Evolutionary conservation across 23 tunicate genomes (phyloP), one percentile per base, ranked within the genome.

Genomic region (Styela plicata): DNA sequence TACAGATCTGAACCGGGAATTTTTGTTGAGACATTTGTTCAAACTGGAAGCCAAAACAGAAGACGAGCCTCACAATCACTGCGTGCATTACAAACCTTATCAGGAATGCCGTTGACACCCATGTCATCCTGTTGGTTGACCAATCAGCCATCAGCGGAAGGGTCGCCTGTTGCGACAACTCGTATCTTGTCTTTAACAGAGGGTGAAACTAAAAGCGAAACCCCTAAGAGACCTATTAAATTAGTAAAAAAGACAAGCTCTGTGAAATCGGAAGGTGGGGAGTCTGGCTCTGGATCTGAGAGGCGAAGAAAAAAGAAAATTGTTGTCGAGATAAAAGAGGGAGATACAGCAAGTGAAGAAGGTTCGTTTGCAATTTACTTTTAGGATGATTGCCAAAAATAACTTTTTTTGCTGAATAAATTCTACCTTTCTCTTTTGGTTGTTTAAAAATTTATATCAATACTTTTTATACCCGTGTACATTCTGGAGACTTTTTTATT

Each of bases 1-100:
- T 86, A 32, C 66, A 86, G 89, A 63, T 70, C 69, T 31, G 84
- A 86, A 63, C 89, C 89, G 19, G 89, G 84, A 24, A 44, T 86
- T 26, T 86, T 70, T 70, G 89, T 86, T 0, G 89, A 86, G 62
- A 79, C 73, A 28, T 80, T 74, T 34, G 27, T 86, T 7, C 83
- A 63, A 32, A 86, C 83, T 52, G 89, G 83, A 26, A 76, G 81
- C 0, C 31, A 44, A 29, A 76, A 76, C 64, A 36, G 81, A 26
- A 36, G 81, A 36, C 21, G 81, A 24, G 81, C 81, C 18, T 44
- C 81, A 0, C 81, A 76, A 29, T 33, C 81, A 18, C 64, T 76
- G 16, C 64, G 81, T 20, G 73, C 52, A 0, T 26, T 70, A 23
- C 74, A 36, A 24, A 63, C 83, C 7, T 24, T 31, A 23, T 65